Conservation (phyloP, 2,888 invertebrate genomes). For the Pterostichus niger region DNA sequence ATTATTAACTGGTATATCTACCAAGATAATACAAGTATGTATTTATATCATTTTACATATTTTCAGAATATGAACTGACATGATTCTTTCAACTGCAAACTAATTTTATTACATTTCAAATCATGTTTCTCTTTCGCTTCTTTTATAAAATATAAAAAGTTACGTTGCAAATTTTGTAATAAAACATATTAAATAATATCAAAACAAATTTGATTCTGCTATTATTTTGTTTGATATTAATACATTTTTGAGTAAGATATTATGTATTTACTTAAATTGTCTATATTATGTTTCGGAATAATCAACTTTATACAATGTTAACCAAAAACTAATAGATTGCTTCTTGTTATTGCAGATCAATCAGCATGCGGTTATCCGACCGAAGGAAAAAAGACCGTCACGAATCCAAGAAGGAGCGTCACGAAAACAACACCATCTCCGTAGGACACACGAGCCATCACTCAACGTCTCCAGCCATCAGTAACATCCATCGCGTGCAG, state of each 20-base stretch:
- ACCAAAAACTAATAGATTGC: no score
- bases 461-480: conserved; percentile 67
- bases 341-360: conserved; percentile 67
- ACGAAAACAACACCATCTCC: conserved; percentile 57
- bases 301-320: no score
- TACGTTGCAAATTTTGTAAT: no score
- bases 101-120: conserved; percentile 22
- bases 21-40: conserved; percentile 3
- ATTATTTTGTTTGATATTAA: no score
- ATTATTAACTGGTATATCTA: conserved; percentile 17
- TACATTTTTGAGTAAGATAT: no score
- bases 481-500: conserved; percentile 78
- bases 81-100: conserved; percentile 17
- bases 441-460: conserved; percentile 54
- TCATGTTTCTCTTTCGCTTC: background rate
- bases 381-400: conserved; percentile 68
- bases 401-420: conserved; percentile 65
- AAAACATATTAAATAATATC: no score
- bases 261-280: no score
- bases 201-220: no score
- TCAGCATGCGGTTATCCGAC: conserved; percentile 68
- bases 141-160: no score
- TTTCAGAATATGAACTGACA: conserved; percentile 32
- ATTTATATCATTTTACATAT: conserved; percentile 19
- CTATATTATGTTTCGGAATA: no score